phyloP scores from a whole-genome alignment of 2,797 vertebrate genomes.

The Argentina silus region DNA sequence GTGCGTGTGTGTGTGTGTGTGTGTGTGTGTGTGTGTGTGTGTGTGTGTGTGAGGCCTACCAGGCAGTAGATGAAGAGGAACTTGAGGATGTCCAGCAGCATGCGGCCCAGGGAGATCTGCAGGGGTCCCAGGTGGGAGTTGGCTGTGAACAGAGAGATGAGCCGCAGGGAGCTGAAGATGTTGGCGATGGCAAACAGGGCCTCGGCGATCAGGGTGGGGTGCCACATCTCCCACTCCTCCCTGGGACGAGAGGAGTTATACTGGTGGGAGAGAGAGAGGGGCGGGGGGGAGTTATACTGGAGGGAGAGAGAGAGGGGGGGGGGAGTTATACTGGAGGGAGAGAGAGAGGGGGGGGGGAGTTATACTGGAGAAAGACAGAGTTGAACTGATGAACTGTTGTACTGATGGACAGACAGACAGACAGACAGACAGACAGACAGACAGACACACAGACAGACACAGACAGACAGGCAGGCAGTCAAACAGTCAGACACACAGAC shows the following conservation, averaged over 20 bases:
- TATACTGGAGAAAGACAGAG: background rate
- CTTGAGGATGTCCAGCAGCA: slow-evolving; percentile 99
- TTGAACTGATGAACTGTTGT: no score
- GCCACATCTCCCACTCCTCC: slow-evolving; percentile 99
- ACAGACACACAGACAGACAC: no score
- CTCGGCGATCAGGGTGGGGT: slow-evolving; percentile 96
- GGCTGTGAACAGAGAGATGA: slow-evolving; percentile 98
- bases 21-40: slow-evolving; percentile 1
- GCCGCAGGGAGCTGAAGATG: slow-evolving; percentile 95
- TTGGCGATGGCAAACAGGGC: slow-evolving; percentile 98
- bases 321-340: no score
- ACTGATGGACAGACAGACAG: no score
- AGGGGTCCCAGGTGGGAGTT: slow-evolving; percentile 97
- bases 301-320: no score
- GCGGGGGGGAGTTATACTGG: background rate
- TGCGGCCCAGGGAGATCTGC: slow-evolving; percentile 96
- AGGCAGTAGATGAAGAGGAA: slow-evolving; percentile 99
- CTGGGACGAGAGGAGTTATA: slow-evolving; percentile 95
- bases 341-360: no score
- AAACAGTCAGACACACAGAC: no score
- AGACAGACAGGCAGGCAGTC: no score
- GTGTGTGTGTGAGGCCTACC: slow-evolving; percentile 55
- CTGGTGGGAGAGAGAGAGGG: slow-evolving; percentile 62
- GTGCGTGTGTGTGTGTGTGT: no score
- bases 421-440: no score